These are phyloP conservation scores for Motacilla tschutschensis DNA, from an alignment of 2,113 vertebrate species.

Conservation along the genomic window DNA sequence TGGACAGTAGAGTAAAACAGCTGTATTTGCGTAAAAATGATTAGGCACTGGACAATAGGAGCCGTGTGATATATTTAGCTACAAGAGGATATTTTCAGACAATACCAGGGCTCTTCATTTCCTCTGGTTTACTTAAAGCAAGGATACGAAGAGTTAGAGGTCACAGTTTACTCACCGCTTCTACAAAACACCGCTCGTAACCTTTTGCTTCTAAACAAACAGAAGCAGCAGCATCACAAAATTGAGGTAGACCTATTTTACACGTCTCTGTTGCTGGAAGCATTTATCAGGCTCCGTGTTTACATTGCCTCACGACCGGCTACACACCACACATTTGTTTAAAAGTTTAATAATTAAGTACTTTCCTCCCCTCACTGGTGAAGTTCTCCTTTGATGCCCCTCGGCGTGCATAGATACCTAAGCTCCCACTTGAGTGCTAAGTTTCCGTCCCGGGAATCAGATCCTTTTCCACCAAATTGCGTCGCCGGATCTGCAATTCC, in stretches of 20 bases:
- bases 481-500: slow-evolving; percentile 45
- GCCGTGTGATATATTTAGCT: slow-evolving; percentile 62
- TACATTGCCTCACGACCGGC: background rate
- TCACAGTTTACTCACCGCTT: slow-evolving; percentile 62
- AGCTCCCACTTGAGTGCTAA: slow-evolving; percentile 29
- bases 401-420: slow-evolving; percentile 10
- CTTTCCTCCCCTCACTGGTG: background rate
- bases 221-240: background rate
- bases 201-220: slow-evolving; percentile 45
- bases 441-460: slow-evolving; percentile 22
- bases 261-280: background rate
- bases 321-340: slow-evolving; percentile 10
- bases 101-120: slow-evolving; percentile 70
- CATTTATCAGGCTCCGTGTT: slow-evolving; percentile 3
- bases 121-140: slow-evolving; percentile 62
- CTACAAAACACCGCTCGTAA: slow-evolving; percentile 2
- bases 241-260: background rate
- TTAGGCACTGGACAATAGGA: slow-evolving; percentile 12
- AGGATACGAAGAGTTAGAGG: slow-evolving; percentile 68
- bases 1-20: background rate
- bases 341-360: slow-evolving; percentile 35
- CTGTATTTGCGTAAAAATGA: slow-evolving; percentile 46
- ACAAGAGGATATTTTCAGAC: slow-evolving; percentile 70
- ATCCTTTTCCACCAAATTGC: slow-evolving; percentile 44
- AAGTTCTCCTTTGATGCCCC: slow-evolving; percentile 28